A percentile compares a stretch with the other conserved stretches of the same genome.
Conservation (phyloP, 2,888 invertebrate genomes). For the Trichogramma dendrolimi region DNA sequence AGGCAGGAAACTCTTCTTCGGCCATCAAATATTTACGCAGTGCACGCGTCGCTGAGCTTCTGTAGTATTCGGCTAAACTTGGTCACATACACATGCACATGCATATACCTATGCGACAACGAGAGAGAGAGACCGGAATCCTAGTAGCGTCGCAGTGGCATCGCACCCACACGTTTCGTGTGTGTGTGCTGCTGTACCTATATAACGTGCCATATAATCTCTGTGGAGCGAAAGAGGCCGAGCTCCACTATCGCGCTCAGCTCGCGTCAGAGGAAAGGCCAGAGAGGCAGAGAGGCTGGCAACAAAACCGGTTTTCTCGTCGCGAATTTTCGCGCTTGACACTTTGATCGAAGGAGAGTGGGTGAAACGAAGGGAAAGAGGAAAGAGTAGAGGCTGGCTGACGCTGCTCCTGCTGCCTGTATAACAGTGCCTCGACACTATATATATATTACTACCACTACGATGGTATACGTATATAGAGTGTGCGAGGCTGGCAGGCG, state of each 20-base stretch:
- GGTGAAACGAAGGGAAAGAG: no score
- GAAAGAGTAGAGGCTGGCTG: no score
- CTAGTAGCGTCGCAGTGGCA: no score
- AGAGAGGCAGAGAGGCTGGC: neutral
- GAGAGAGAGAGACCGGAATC: neutral
- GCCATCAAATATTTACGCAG: slow-evolving; percentile 20
- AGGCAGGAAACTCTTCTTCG: slow-evolving; percentile 10
- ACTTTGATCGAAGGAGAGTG: slow-evolving; percentile 5
- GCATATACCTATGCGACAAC: neutral
- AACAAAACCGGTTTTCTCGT: slow-evolving; percentile 6
- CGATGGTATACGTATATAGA: no score
- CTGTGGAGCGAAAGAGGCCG: no score
- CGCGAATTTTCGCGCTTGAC: slow-evolving; percentile 14
- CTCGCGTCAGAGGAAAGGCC: neutral
- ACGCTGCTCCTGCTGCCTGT: no score
- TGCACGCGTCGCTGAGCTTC: slow-evolving; percentile 7
- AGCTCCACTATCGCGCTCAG: no score
- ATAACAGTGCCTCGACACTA: neutral
- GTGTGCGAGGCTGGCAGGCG: neutral
- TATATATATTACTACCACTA: neutral
- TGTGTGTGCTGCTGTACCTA: no score
- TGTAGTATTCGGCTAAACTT: neutral
- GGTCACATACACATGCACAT: slow-evolving; percentile 7
- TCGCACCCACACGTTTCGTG: no score
- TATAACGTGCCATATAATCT: no score